Conservation (phyloP, 2,888 invertebrate genomes). For the Ligdia adustata region DNA sequence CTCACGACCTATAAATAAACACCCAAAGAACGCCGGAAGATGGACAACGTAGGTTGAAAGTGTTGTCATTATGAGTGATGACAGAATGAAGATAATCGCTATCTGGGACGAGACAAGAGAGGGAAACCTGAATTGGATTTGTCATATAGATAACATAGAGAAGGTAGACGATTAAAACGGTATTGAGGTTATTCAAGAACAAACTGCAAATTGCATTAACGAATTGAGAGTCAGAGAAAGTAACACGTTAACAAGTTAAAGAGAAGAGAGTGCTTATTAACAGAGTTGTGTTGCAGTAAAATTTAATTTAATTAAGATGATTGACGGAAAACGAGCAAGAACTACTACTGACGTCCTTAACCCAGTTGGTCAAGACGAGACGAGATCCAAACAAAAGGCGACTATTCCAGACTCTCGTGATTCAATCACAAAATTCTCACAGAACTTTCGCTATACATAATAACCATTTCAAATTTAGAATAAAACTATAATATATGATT, state of each 20-base stretch:
- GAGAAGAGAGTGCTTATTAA: conserved; percentile 25
- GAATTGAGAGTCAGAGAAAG: conserved; percentile 29
- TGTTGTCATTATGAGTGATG: conserved; percentile 42
- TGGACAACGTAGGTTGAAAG: conserved; percentile 25
- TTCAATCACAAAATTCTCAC: conserved; percentile 38
- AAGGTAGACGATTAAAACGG: conserved; percentile 7
- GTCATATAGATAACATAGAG: conserved; percentile 20
- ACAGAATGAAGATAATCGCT: conserved; percentile 26
- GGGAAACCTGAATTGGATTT: conserved; percentile 17
- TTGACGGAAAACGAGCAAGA: conserved; percentile 41
- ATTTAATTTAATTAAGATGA: conserved; percentile 42
- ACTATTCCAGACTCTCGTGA: conserved; percentile 44
- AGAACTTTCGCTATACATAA: conserved; percentile 43
- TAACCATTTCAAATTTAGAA: no score
- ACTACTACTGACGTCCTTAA: conserved; percentile 43
- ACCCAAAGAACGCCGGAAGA: conserved; percentile 28
- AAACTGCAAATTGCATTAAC: conserved; percentile 15
- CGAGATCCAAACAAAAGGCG: conserved; percentile 27
- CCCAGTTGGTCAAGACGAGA: conserved; percentile 40
- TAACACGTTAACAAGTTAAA: conserved; percentile 20
- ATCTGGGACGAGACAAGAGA: conserved; percentile 7
- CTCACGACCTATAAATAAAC: conserved; percentile 49
- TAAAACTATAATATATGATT: no score
- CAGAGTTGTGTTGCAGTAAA: conserved; percentile 28
- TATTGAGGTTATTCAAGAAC: conserved; percentile 15